Evolutionary conservation across 2,888 invertebrate genomes (phyloP).

Genomic region (Salpingus planirostris): DNA sequence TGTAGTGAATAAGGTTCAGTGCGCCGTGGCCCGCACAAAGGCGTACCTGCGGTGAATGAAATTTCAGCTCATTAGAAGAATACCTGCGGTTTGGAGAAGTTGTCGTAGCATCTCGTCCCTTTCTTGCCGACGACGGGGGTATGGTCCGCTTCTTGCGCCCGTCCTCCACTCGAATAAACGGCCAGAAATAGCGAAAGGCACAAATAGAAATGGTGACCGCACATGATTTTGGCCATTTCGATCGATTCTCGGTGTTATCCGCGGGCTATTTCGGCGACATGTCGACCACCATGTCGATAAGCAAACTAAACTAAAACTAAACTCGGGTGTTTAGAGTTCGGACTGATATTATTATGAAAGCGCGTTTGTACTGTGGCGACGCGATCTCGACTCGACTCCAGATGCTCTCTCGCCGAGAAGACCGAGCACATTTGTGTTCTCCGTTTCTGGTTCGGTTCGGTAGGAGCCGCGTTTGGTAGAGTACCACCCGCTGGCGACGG

Average conservation of each 20-base stretch:
- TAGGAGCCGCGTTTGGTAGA: slow-evolving; percentile 14
- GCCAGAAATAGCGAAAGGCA: slow-evolving; percentile 12
- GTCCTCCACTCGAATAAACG: slow-evolving; percentile 9
- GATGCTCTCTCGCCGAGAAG: slow-evolving; percentile 27
- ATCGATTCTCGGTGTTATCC: slow-evolving; percentile 19
- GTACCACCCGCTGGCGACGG: slow-evolving; percentile 14
- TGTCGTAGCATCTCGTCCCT: slow-evolving; percentile 46
- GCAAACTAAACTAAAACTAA: no score
- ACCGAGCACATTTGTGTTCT: slow-evolving; percentile 17
- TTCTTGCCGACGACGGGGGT: slow-evolving; percentile 34
- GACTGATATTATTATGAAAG: no score
- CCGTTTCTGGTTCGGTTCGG: slow-evolving; percentile 10
- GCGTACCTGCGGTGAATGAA: no score
- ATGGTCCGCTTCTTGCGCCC: slow-evolving; percentile 21
- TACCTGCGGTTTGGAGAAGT: slow-evolving; percentile 48
- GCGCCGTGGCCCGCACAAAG: no score
- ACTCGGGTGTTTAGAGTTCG: no score
- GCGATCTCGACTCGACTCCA: slow-evolving; percentile 24
- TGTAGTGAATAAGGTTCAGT: no score
- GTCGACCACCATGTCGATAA: no score
- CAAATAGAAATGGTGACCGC: not conserved
- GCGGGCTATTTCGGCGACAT: no score
- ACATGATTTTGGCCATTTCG: slow-evolving; percentile 1
- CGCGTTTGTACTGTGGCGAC: slow-evolving; percentile 16
- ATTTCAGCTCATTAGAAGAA: no score